Base-by-base conservation (phyloP, 2,888 invertebrate genomes). In the Stomorhina lunata region DNA sequence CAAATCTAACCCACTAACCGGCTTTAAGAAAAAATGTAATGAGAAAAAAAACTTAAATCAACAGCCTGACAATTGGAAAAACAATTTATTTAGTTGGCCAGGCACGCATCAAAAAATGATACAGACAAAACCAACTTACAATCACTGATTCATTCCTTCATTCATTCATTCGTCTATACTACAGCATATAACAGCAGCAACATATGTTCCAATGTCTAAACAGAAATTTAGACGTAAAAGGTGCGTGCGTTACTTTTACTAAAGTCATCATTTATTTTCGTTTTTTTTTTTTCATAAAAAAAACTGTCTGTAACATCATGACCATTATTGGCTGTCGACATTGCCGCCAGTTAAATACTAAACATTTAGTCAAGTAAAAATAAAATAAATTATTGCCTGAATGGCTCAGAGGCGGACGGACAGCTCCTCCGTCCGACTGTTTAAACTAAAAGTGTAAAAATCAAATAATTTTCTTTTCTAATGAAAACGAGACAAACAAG, bases 391-490 rank as follows among this genome's bases (percentile, higher is more conserved):
- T 59, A n/a, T 68, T 50, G 50, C 12, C 34, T 69, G 69, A 29
- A 43, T 45, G 45, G 10, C 68, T 27, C 27, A 20, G 15, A 68
- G 40, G 61, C 53, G 27, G 73, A 55, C 61, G 12, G 27, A 20
- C 15, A 7, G 22, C 2, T 17, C 37, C 22, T n/a, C n/a, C n/a
- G n/a, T n/a, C n/a, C n/a, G n/a, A 59, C 32, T 29, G 32, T n/a
- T 45, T 68, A 29, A 65, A 65, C n/a, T 29, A 55, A 27, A 12
- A 78, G 43, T 37, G 32, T 32, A 50, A 53, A 77, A 43, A 40
- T 22, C 45, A 66, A 80, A 69, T 43, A 78, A 75, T 78, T 81
- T 81, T 81, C 78, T 81, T 81, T 81, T 81, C 81, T 81, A 78
- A 73, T n/a, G 78, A 73, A 73, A 78, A 78, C 73, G 50, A 73